Conservation (phyloP, 2,113 vertebrate species). For the Irena cyanogastra region DNA sequence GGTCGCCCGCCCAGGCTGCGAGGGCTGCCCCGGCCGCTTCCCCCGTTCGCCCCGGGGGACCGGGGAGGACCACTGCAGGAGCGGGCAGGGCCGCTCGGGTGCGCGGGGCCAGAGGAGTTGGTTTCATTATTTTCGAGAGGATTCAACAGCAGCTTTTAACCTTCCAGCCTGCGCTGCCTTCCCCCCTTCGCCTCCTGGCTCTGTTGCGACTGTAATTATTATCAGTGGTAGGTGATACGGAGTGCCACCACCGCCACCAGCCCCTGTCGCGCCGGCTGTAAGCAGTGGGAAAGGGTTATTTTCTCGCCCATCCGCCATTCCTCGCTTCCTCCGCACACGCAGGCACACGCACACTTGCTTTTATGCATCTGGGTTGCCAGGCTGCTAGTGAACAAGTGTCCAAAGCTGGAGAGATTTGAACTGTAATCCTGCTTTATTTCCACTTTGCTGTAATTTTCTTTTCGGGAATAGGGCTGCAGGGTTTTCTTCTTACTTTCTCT, state of each 20-base stretch:
- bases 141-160: background rate
- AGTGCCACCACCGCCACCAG: conserved; percentile 1
- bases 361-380: background rate
- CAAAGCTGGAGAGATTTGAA: background rate
- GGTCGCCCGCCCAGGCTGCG: background rate
- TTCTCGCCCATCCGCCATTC: conserved; percentile 36
- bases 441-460: background rate
- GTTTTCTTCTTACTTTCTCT: background rate
- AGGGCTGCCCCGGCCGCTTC: background rate
- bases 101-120: background rate
- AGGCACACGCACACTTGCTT: background rate
- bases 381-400: conserved; percentile 15
- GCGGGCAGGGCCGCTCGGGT: background rate
- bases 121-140: background rate
- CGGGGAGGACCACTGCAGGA: background rate
- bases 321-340: background rate
- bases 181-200: background rate
- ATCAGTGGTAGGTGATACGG: background rate
- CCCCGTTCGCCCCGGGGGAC: background rate
- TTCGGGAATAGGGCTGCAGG: background rate
- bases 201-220: background rate
- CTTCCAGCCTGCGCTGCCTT: background rate
- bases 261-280: background rate
- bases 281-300: background rate
- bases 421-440: background rate